Evolutionary conservation across 2,113 vertebrate species (phyloP), one percentile per base, ranked within the genome.

Genomic region (Parotia lawesii): DNA sequence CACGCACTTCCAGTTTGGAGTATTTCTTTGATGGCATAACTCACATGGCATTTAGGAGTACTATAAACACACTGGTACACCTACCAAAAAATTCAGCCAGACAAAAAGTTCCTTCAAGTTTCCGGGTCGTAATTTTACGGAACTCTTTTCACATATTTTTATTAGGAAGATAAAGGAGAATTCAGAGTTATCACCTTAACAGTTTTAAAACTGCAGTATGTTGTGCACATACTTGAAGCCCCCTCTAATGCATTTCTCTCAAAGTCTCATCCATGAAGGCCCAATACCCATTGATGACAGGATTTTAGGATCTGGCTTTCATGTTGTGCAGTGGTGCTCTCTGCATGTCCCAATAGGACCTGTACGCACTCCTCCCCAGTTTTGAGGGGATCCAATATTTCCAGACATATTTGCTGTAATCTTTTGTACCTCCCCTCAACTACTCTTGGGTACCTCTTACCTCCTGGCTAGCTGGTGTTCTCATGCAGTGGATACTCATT

Each of bases 21-120:
- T 78, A 79, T 72, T 94, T 87, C 85, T 93, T 94, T 94, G 72
- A 94, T 70, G 87, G 40, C 19, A 37, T 79, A 67, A 53, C 71
- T 94, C 47, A 81, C 47, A 77, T 69, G 48, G 91, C 91, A 87
- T 92, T 97, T 92, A 77, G 85, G 93, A 92, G 24, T 57, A 40
- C 40, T 89, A 73, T 66, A 95, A 94, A 83, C 53, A 91, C 24
- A 60, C 12, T 51, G 47, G 47, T 76, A 71, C 53, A 50, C 33
- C 13, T 62, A 58, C 40, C n/a, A 73, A 86, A 95, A 85, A 35
- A 33, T n/a, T 62, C 37, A 86, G 22, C 22, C 53, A 84, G 37
- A 71, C 31, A 78, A 71, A 74, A 94, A 64, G 11, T 50, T 87
- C 6, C 72, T 96, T 40, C 74, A 93, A 13, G 77, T 81, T 84